Percentiles rank a stretch among this genome's conserved stretches.
Evolutionary conservation across 2,888 invertebrate genomes (phyloP).

Genomic region (Lobophora halterata): DNA sequence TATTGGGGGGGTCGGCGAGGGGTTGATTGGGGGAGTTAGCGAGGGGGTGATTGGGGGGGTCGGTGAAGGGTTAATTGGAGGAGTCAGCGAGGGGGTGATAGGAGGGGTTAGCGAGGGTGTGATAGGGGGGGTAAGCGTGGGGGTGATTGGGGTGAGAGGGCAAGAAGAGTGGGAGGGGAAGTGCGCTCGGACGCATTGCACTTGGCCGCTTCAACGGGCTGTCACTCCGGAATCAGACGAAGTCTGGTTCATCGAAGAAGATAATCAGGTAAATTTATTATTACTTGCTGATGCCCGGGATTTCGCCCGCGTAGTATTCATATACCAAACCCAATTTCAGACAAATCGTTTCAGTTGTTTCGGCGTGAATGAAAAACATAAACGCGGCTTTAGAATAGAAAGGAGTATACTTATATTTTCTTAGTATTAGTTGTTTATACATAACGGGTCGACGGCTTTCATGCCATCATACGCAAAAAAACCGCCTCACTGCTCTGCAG

Average conservation of each 20-base stretch:
- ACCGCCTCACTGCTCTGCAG: too few species aligned
- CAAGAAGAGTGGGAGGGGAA: conserved; percentile 28
- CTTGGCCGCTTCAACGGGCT: conserved; percentile 65
- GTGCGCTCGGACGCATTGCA: conserved; percentile 72
- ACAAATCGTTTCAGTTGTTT: too few species aligned
- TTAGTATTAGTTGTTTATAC: too few species aligned
- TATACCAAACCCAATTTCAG: too few species aligned
- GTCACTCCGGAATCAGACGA: conserved; percentile 18
- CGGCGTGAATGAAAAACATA: too few species aligned
- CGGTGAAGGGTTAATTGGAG: not conserved
- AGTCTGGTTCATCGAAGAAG: conserved; percentile 45
- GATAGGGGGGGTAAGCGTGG: not conserved
- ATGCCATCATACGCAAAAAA: too few species aligned
- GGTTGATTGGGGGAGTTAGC: not conserved
- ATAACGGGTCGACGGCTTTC: too few species aligned
- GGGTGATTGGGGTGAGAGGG: conserved; percentile 7
- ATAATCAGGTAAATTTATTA: conserved; percentile 39
- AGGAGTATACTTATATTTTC: too few species aligned
- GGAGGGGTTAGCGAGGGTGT: not conserved
- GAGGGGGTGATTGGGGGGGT: not conserved
- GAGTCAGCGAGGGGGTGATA: not conserved
- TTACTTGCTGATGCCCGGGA: not conserved
- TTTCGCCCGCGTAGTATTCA: too few species aligned
- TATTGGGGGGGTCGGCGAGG: not conserved
- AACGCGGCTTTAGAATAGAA: too few species aligned